Percentiles rank a stretch among this genome's conserved stretches.
phyloP scores from a whole-genome alignment of 2,113 vertebrate species.

The Anhinga rufa region DNA sequence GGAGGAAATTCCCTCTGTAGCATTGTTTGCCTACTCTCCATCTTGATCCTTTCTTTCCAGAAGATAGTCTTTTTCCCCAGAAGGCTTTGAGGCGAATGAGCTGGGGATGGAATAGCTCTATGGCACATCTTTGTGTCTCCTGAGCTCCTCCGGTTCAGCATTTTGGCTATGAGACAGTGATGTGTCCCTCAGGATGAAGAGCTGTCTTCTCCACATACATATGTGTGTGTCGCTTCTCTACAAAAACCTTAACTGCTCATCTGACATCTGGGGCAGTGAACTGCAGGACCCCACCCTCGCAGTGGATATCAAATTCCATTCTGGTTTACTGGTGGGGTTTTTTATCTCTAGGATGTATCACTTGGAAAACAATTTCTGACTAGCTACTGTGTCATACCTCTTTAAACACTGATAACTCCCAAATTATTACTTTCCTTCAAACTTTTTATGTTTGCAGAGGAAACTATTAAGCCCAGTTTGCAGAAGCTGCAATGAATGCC shows the following conservation, averaged over 20 bases:
- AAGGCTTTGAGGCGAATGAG: neutral
- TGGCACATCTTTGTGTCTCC: neutral
- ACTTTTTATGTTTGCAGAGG: neutral
- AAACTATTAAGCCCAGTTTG: neutral
- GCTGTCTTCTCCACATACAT: neutral
- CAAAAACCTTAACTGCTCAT: neutral
- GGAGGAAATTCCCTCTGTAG: neutral
- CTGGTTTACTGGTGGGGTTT: neutral
- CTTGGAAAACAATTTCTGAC: neutral
- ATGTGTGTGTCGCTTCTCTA: neutral
- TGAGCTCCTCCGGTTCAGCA: neutral
- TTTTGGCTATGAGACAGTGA: neutral
- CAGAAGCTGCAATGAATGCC: neutral
- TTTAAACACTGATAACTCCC: neutral
- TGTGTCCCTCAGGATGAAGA: neutral
- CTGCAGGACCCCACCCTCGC: neutral
- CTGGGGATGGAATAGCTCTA: neutral
- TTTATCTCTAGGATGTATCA: neutral
- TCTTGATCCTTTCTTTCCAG: neutral
- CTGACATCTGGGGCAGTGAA: neutral
- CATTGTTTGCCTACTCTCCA: neutral
- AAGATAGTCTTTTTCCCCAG: neutral
- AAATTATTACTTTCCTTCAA: neutral
- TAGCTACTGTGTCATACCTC: neutral
- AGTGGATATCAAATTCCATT: neutral